Evolutionary conservation across 1,140 invertebrate genomes (phyloP).

Genomic region (Delia radicum): DNA sequence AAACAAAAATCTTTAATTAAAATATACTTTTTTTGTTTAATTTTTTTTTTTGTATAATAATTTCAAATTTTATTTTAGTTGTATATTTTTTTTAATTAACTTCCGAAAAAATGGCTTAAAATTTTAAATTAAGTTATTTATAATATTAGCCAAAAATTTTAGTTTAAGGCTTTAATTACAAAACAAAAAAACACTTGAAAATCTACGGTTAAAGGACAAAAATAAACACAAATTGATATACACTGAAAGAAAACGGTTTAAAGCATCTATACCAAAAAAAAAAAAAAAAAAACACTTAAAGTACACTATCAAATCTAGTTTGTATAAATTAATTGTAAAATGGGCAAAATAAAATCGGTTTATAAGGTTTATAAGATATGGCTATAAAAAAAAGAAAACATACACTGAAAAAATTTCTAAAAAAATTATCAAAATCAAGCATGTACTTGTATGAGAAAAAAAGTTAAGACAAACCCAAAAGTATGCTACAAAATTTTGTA

Average conservation of each 20-base stretch:
- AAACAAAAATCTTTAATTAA: neutral
- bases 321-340: neutral
- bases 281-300: neutral
- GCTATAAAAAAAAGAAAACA: neutral
- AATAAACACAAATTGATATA: neutral
- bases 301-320: conserved; percentile 1
- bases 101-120: neutral
- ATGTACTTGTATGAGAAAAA: neutral
- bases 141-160: neutral
- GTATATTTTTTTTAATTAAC: neutral
- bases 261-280: neutral
- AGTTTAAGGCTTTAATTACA: neutral
- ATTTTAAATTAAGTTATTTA: neutral
- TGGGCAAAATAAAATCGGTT: neutral
- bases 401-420: neutral
- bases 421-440: neutral
- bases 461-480: neutral
- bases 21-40: neutral
- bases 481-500: neutral
- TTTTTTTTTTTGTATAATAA: neutral
- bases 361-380: neutral
- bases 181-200: neutral
- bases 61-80: neutral
- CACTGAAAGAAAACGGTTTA: neutral
- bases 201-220: neutral